Evolutionary conservation across 2,113 vertebrate genomes (phyloP), one percentile per base, ranked within the genome.

Genomic region (Tachuris rubrigastra): DNA sequence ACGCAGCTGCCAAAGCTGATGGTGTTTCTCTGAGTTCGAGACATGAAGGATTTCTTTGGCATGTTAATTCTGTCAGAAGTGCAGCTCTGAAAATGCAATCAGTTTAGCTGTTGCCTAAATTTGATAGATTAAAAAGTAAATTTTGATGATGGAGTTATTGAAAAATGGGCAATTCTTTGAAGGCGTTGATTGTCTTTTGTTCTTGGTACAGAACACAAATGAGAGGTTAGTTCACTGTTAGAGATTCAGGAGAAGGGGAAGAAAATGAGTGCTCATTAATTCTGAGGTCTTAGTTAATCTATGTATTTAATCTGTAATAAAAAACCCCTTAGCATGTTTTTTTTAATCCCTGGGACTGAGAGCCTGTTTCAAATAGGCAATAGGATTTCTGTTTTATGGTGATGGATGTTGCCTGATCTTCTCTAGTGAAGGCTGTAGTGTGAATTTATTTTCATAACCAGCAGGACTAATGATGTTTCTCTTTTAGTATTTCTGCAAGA

Each of bases 211-310:
- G 86, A 89, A 14, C 50, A 17, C 2, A 22, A 82, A 49, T 73
- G 78, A 79, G 85, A 94, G 95, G 85, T 85, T 93, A 93, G 65
- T 78, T 91, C 86, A 78, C 39, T 66, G 33, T 67, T 46, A 31
- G 87, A 95, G 96, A 90, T 77, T 95, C 72, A 39, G 91, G 87
- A 72, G 79, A 96, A 91, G 37, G 53, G 71, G 92, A 67, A 76
- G 89, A 80, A 87, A 72, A 84, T 33, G 69, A 90, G 66, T 44
- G 67, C 74, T 80, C 5, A 1, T 90, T 93, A 82, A 76, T 96
- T 93, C 42, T 58, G 53, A 90, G 67, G 50, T 69, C n/a, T 87
- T 68, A 25, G 33, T 79, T 92, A 72, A 83, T 89, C 58, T 92
- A 3, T n/a, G 37, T 44, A 27, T 93, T 88, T 86, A 85, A 79